Evolutionary conservation across 2,888 invertebrate species (phyloP).

Genomic region (Drosophila gaucha): DNA sequence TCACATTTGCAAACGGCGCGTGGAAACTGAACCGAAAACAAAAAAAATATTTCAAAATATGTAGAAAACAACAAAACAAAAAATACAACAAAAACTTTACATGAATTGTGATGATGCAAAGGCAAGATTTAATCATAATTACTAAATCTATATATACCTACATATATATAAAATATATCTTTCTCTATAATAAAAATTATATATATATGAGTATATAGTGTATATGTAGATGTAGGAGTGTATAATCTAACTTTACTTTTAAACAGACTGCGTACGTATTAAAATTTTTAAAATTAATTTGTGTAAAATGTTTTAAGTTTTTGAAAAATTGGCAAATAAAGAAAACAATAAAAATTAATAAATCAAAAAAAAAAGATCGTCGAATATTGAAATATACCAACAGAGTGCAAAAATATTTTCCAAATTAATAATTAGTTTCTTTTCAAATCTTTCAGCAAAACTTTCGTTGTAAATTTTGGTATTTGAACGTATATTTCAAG

Average conservation of each 20-base stretch:
- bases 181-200: conserved; percentile 40
- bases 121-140: conserved; percentile 79
- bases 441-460: conserved; percentile 56
- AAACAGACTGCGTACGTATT: conserved; percentile 80
- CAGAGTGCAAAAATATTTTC: conserved; percentile 42
- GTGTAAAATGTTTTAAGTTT: conserved; percentile 79
- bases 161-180: conserved; percentile 56
- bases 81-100: conserved; percentile 64
- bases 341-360: conserved; percentile 79
- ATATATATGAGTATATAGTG: conserved; percentile 61
- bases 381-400: conserved; percentile 50
- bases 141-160: conserved; percentile 67
- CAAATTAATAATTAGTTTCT: conserved; percentile 47
- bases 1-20: conserved; percentile 41
- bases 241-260: conserved; percentile 78
- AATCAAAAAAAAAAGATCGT: conserved; percentile 62
- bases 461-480: conserved; percentile 15
- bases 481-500: conserved; percentile 55
- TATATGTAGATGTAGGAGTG: conserved; percentile 73
- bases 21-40: conserved; percentile 57
- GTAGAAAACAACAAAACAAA: conserved; percentile 29
- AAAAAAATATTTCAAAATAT: conserved; percentile 46
- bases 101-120: conserved; percentile 79
- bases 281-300: conserved; percentile 77
- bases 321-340: conserved; percentile 79